Evolutionary conservation across 2,888 invertebrate species (phyloP), one percentile per base, ranked within the genome.

Genomic region (Tridacna crocea): DNA sequence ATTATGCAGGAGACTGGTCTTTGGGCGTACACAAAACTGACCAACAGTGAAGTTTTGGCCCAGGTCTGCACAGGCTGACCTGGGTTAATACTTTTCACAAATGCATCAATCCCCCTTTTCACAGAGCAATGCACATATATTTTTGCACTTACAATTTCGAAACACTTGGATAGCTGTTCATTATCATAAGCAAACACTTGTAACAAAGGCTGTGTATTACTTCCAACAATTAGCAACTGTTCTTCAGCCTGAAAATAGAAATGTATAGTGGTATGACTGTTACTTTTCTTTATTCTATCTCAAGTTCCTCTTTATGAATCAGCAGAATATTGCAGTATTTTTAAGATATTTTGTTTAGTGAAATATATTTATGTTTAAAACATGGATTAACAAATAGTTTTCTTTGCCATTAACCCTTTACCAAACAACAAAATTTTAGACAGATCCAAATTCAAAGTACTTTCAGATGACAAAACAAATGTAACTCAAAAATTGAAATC

Each of bases 151-250:
- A 92, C 92, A 81, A 92, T 88, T 79, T 91, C 91, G 24, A 85
- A 82, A 51, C 88, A 81, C 76, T 90, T 90, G 27, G 66, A 63
- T 26, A 84, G 66, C 36, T 72, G 66, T 13, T 84, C 75, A 24
- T 89, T 88, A 11, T 84, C 66, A 48, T 90, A 73, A 19, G 84
- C 84, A 78, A 87, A 93, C 36, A 92, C 87, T 48, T 92, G 92
- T 46, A 93, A 81, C 27, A 88, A 78, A 36, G 84, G 87, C 83
- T 92, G 92, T 19, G 87, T 87, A 85, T 92, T 93, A 83, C 92
- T 91, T 11, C 93, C 92, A 11, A 93, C 91, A 12, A 92, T 79
- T 15, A 90, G 80, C 58, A 84, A 82, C 47, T 86, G 83, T 66
- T 74, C 61, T 11, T 60, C 63, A 47, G 58, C 46, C 77, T 81